Evolutionary conservation across 2,113 vertebrate genomes (phyloP), one percentile per base, ranked within the genome.

Genomic region (Girardinichthys multiradiatus): DNA sequence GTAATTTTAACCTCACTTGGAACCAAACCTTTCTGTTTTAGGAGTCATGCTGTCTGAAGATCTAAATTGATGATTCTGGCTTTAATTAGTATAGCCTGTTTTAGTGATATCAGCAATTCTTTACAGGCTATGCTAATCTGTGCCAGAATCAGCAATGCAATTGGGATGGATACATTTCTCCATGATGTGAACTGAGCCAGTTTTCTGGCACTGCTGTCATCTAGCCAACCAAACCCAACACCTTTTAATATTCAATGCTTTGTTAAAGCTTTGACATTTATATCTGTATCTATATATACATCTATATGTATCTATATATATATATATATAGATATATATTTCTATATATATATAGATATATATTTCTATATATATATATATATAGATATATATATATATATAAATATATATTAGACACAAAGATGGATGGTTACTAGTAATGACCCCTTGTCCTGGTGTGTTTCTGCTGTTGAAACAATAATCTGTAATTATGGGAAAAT

Each of bases 51-150:
- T 85, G 80, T 84, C 82, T 7, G 89, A 93, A 91, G 93, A 93
- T 68, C 68, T 73, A 88, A 92, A 93, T 94, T 94, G 94, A 95
- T 94, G 94, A 93, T 94, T 95, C 93, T 93, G 94, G 94, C 92
- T 94, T 95, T 95, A 95, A 95, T 95, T 95, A 95, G 94, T 95
- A 94, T 94, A 95, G 94, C 94, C 94, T 95, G 94, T 95, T 94
- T 95, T 94, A 95, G 94, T 95, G 91, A 94, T 94, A 70, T 92
- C 91, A 93, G 80, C 84, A 90, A 93, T 94, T 95, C 94, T 95
- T 95, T 95, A 95, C 94, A 95, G 94, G 94, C 94, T 95, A 93
- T 95, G 93, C 94, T 95, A 95, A 95, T 95, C 93, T 94, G 94
- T 94, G 93, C 93, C 94, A 95, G 93, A 95, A 94, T 94, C 92